phyloP scores from a whole-genome alignment of 1,140 invertebrate genomes.

The Penaeus chinensis region DNA sequence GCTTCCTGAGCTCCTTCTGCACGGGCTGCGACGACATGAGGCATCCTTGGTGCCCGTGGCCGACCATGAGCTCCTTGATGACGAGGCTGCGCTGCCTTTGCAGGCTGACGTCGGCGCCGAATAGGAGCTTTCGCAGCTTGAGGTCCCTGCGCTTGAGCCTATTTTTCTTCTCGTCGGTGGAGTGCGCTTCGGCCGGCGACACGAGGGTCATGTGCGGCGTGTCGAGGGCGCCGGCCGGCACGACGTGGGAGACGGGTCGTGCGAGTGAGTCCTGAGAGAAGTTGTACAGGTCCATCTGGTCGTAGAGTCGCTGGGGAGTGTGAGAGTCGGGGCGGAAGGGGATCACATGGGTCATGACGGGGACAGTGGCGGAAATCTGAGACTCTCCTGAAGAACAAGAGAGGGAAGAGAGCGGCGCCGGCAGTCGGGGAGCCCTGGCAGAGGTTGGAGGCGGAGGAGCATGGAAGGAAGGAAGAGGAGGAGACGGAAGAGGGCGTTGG shows the following conservation, averaged over 20 bases:
- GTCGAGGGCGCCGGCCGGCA: background rate
- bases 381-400: background rate
- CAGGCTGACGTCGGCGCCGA: constrained; percentile 6
- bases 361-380: constrained; percentile 9
- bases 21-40: constrained; percentile 30
- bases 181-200: constrained; percentile 23
- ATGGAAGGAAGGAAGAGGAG: too few species aligned
- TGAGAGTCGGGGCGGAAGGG: background rate
- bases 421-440: too few species aligned
- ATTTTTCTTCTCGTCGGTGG: constrained; percentile 10
- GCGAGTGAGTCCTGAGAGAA: constrained; percentile 41
- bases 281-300: constrained; percentile 22
- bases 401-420: background rate
- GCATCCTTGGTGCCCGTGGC: constrained; percentile 32
- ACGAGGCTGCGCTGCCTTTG: constrained; percentile 35
- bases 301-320: background rate
- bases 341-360: constrained; percentile 20
- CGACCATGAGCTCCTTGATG: constrained; percentile 35
- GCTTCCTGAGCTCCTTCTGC: constrained; percentile 27
- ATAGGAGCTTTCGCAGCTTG: constrained; percentile 25
- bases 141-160: constrained; percentile 34
- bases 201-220: constrained; percentile 44
- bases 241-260: background rate
- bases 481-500: too few species aligned
- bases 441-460: too few species aligned